Conservation (phyloP, 1,140 invertebrate species). For the Drosophila busckii region DNA sequence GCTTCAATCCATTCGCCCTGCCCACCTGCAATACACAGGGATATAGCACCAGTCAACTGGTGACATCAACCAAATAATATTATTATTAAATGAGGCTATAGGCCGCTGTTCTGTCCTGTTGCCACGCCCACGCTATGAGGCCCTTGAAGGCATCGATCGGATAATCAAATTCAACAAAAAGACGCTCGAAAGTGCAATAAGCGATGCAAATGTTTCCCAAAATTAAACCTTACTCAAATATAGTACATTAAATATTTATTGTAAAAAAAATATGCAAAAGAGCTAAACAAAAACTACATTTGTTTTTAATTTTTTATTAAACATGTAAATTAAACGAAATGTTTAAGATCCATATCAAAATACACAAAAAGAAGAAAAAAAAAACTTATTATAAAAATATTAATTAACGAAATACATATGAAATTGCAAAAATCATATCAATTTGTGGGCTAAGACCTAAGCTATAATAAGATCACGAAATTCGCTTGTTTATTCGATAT, state of each 20-base stretch:
- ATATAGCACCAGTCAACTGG: constrained; percentile 89
- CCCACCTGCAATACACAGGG: constrained; percentile 92
- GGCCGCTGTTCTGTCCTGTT: constrained; percentile 28
- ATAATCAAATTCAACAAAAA: constrained; percentile 26
- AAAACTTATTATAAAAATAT: too few relatives aligned
- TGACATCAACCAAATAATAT: constrained; percentile 90
- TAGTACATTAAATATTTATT: constrained; percentile 15
- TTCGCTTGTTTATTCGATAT: constrained; percentile 29
- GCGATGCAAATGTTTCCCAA: constrained; percentile 53
- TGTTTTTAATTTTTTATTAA: constrained; percentile 40
- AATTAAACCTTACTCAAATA: constrained; percentile 18
- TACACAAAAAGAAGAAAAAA: too few relatives aligned
- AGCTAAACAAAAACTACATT: constrained; percentile 21
- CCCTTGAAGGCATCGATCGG: constrained; percentile 11
- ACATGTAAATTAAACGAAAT: constrained; percentile 23
- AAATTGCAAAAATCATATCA: constrained; percentile 28
- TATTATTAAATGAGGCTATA: constrained; percentile 74
- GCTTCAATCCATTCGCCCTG: constrained; percentile 93
- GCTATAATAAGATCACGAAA: constrained; percentile 12
- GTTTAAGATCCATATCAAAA: constrained; percentile 29
- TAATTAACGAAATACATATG: constrained; percentile 27
- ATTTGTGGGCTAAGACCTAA: background rate
- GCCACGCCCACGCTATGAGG: constrained; percentile 14
- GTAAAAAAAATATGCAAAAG: constrained; percentile 17
- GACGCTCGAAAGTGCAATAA: constrained; percentile 72